Conservation (phyloP, 1,140 invertebrate species). For the Heliothis subflexa region DNA sequence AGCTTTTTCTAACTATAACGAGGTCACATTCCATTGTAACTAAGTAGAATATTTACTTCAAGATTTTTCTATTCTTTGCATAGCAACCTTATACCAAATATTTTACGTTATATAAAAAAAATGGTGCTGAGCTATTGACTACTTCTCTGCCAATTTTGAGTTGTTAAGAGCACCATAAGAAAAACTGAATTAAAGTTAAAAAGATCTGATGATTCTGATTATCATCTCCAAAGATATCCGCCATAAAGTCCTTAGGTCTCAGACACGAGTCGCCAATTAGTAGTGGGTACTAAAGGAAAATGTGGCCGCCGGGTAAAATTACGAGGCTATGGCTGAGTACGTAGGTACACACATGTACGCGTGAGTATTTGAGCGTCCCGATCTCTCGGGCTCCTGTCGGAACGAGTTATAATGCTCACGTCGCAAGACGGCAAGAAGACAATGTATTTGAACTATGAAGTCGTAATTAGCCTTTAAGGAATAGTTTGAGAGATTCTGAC, state of each 20-base stretch:
- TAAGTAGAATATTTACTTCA: too few species aligned
- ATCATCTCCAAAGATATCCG: conserved; percentile 56
- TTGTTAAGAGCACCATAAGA: background rate
- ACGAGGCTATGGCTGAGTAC: conserved; percentile 54
- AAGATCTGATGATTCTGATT: conserved; percentile 1
- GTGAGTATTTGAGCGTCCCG: conserved; percentile 41
- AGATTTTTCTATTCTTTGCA: too few species aligned
- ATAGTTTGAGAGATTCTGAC: too few species aligned
- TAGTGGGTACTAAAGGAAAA: conserved; percentile 74
- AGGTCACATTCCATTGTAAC: too few species aligned
- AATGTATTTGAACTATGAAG: background rate
- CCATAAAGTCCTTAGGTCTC: conserved; percentile 60
- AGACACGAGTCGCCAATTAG: conserved; percentile 78
- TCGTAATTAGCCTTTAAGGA: background rate
- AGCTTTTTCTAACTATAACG: too few species aligned
- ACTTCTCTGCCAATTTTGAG: too few species aligned
- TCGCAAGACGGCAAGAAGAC: background rate
- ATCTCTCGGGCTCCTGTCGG: conserved; percentile 2
- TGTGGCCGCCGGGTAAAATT: conserved; percentile 75
- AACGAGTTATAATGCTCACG: conserved; percentile 32
- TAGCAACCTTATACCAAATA: too few species aligned
- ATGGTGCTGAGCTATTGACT: too few species aligned
- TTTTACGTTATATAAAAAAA: too few species aligned
- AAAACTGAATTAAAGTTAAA: background rate
- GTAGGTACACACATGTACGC: conserved; percentile 40